These are phyloP conservation scores for Ibidorhyncha struthersii DNA, from an alignment of 2,113 vertebrate genomes.

Conservation along the genomic window DNA sequence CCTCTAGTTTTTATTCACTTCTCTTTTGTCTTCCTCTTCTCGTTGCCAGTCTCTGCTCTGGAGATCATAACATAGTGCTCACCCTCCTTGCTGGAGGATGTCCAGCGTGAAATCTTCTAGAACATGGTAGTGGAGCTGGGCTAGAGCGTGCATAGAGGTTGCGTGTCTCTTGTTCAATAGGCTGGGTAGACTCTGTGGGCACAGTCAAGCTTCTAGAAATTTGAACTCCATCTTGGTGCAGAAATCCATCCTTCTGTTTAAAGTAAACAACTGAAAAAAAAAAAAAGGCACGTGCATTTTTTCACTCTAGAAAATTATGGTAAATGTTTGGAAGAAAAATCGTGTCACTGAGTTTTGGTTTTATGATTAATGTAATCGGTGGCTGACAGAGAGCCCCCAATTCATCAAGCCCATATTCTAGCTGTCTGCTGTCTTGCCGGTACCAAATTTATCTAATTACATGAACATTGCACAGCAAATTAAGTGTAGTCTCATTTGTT, in stretches of 20 bases:
- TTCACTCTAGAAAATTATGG: slow-evolving; percentile 8
- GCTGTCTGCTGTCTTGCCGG: slow-evolving; percentile 66
- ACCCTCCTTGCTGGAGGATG: not conserved
- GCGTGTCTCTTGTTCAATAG: not conserved
- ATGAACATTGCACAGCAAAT: slow-evolving; percentile 75
- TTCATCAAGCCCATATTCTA: slow-evolving; percentile 82
- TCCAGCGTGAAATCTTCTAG: not conserved
- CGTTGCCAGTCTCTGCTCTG: not conserved
- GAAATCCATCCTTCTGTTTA: not conserved
- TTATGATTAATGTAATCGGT: slow-evolving; percentile 83
- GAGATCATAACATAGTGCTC: not conserved
- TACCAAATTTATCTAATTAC: slow-evolving; percentile 84
- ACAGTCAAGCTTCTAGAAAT: not conserved
- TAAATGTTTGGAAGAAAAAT: slow-evolving; percentile 51
- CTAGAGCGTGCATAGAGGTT: not conserved
- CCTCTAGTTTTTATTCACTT: not conserved
- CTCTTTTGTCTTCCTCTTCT: not conserved
- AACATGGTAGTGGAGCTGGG: not conserved
- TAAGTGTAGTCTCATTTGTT: slow-evolving; percentile 81
- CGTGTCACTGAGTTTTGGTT: slow-evolving; percentile 71
- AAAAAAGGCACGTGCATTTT: not conserved
- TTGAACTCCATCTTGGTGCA: not conserved
- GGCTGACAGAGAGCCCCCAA: slow-evolving; percentile 75
- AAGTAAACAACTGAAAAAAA: not conserved
- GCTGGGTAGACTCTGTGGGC: not conserved